A percentile compares a stretch with the other conserved stretches of the same genome.
phyloP scores from a whole-genome alignment of 1,140 invertebrate genomes.

The Arion vulgaris region DNA sequence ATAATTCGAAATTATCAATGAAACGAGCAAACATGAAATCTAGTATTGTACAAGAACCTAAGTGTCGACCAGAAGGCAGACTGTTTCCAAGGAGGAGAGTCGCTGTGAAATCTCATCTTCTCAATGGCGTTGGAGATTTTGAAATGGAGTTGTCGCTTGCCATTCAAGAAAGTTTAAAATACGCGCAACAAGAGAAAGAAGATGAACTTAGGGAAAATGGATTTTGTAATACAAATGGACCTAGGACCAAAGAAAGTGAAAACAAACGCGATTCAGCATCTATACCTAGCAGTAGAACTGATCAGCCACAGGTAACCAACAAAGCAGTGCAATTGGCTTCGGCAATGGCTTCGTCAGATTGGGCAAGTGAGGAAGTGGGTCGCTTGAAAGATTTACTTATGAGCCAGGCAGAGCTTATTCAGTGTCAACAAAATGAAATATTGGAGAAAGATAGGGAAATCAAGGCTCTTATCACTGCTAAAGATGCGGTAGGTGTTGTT shows the following conservation, averaged over 20 bases:
- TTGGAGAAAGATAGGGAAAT: slow-evolving; percentile 57
- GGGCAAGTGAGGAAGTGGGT: slow-evolving; percentile 40
- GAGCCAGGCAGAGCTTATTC: slow-evolving; percentile 57
- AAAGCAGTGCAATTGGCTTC: slow-evolving; percentile 24
- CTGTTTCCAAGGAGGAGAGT: slow-evolving; percentile 48
- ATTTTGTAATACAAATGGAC: neutral
- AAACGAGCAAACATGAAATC: slow-evolving; percentile 50
- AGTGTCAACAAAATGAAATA: slow-evolving; percentile 57
- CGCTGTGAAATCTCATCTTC: slow-evolving; percentile 42
- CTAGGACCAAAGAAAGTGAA: slow-evolving; percentile 27
- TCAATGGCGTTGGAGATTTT: slow-evolving; percentile 52
- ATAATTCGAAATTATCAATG: slow-evolving; percentile 10
- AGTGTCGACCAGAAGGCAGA: slow-evolving; percentile 49
- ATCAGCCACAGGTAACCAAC: slow-evolving; percentile 25
- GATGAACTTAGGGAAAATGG: slow-evolving; percentile 28
- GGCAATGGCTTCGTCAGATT: slow-evolving; percentile 20
- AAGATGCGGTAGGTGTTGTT: slow-evolving; percentile 50
- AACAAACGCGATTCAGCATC: slow-evolving; percentile 27
- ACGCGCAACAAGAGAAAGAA: slow-evolving; percentile 51
- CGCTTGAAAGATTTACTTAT: slow-evolving; percentile 57
- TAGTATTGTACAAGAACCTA: slow-evolving; percentile 44
- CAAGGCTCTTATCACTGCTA: slow-evolving; percentile 46
- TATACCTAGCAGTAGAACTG: neutral
- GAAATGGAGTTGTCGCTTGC: slow-evolving; percentile 60
- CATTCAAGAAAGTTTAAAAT: slow-evolving; percentile 61